These are phyloP conservation scores for Clivina fossor DNA, from an alignment of 2,888 invertebrate species.

Conservation along the genomic window DNA sequence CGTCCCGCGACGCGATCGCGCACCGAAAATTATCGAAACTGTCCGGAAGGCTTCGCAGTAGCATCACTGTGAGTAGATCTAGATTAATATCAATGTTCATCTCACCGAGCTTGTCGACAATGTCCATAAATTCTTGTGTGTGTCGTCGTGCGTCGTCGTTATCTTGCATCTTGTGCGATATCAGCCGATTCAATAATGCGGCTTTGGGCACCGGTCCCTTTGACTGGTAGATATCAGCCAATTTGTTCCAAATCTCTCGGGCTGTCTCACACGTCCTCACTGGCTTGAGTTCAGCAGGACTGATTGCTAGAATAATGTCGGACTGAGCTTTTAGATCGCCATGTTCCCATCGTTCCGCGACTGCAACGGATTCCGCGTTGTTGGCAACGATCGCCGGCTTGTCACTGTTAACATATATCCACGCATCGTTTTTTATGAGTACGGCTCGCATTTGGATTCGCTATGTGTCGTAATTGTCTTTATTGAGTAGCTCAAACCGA, in stretches of 20 bases:
- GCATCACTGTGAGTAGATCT: constrained; percentile 43
- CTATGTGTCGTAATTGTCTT: too few species aligned
- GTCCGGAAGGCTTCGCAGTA: constrained; percentile 46
- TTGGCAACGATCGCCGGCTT: too few species aligned
- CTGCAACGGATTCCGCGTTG: too few species aligned
- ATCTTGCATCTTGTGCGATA: constrained; percentile 46
- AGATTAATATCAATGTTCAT: constrained; percentile 42
- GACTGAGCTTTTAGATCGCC: constrained; percentile 35
- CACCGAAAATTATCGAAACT: constrained; percentile 45
- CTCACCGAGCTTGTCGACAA: constrained; percentile 43
- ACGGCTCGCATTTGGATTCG: too few species aligned
- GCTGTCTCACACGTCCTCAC: constrained; percentile 45
- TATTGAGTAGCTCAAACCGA: too few species aligned
- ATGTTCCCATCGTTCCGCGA: too few species aligned
- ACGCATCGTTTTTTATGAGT: too few species aligned
- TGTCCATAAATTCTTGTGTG: constrained; percentile 46
- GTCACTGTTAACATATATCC: too few species aligned
- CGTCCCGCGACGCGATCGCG: constrained; percentile 46
- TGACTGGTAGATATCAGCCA: constrained; percentile 48
- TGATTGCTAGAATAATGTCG: constrained; percentile 40
- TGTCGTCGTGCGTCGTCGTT: constrained; percentile 46
- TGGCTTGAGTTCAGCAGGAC: constrained; percentile 44
- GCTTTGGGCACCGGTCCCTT: constrained; percentile 50
- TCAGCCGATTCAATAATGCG: constrained; percentile 48
- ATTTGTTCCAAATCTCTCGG: constrained; percentile 47